Conservation (phyloP, 2,113 vertebrate species). For the Numenius arquata region DNA sequence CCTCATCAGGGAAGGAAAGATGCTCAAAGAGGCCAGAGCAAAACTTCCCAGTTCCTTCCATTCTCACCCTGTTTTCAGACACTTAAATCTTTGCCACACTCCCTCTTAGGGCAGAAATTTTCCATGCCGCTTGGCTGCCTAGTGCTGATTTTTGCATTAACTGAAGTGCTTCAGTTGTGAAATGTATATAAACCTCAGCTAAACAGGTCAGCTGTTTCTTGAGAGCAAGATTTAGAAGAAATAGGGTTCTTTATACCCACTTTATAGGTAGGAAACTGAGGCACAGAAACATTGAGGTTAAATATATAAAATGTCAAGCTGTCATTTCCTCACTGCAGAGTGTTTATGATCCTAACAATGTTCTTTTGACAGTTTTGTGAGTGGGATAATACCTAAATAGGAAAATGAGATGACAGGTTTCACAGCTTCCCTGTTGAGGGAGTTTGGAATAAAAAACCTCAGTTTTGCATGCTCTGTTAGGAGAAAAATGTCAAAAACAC, state of each 20-base stretch:
- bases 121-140: not conserved
- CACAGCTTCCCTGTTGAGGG: constrained; percentile 8
- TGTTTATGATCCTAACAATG: constrained; percentile 1
- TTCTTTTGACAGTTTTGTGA: constrained; percentile 50
- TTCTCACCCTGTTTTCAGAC: not conserved
- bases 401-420: constrained; percentile 34
- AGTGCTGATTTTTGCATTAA: not conserved
- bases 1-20: not conserved
- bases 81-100: not conserved
- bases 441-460: not conserved
- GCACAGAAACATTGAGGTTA: not conserved
- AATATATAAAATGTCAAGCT: not conserved
- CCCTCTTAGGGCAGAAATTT: not conserved
- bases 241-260: not conserved
- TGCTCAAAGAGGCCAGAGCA: not conserved
- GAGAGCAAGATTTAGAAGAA: not conserved
- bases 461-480: not conserved
- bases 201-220: not conserved
- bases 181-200: not conserved
- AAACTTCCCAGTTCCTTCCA: not conserved
- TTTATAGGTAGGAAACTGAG: constrained; percentile 8
- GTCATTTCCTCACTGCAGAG: not conserved
- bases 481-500: not conserved
- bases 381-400: constrained; percentile 39
- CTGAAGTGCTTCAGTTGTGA: not conserved